A percentile compares a stretch with the other conserved stretches of the same genome.
Evolutionary conservation across 2,797 vertebrate species (phyloP).

Genomic region (Forpus xanthops): DNA sequence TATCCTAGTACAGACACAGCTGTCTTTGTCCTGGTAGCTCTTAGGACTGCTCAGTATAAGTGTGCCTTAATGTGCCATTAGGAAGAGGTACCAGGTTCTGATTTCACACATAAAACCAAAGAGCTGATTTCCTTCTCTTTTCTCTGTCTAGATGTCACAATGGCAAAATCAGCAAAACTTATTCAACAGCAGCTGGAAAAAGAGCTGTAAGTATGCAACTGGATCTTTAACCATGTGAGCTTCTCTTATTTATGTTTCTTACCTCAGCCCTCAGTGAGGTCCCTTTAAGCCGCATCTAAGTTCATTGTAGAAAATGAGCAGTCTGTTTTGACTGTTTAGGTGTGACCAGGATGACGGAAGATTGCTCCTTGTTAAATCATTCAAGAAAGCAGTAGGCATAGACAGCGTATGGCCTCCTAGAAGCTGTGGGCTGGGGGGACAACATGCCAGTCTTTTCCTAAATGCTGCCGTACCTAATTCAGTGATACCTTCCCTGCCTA

Average conservation of each 20-base stretch:
- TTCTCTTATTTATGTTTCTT: neutral
- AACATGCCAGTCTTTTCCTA: neutral
- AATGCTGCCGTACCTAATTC: neutral
- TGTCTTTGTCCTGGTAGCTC: neutral
- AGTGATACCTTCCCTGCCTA: neutral
- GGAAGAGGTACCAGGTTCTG: neutral
- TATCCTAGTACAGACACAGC: neutral
- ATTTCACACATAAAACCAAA: neutral
- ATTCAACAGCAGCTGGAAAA: constrained; percentile 98
- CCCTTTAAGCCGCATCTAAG: neutral
- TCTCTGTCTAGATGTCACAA: constrained; percentile 85
- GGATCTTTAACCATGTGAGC: neutral
- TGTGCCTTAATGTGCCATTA: neutral
- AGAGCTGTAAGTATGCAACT: constrained; percentile 90
- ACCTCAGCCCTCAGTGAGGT: neutral
- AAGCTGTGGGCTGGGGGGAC: neutral
- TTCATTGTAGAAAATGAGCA: neutral
- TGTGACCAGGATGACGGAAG: neutral
- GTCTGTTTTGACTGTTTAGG: neutral
- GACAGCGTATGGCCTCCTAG: neutral
- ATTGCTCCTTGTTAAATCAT: neutral
- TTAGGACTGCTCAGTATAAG: neutral
- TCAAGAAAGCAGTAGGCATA: neutral
- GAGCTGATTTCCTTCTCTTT: neutral
- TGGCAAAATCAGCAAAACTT: constrained; percentile 97